Evolutionary conservation across 2,888 invertebrate genomes (phyloP).

Genomic region (Hypolimnas misippus): DNA sequence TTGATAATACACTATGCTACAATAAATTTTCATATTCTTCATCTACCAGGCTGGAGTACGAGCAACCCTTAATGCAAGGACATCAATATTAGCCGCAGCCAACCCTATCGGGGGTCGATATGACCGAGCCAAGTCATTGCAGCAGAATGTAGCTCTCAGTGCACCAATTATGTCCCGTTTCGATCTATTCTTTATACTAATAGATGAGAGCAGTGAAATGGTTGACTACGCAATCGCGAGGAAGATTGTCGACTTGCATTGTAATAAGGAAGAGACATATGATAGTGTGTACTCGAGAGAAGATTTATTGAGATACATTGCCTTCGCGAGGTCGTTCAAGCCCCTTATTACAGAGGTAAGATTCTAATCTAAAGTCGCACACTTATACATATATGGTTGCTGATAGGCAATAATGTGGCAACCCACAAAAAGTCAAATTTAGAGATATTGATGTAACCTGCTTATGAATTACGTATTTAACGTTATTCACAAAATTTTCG

Average conservation of each 20-base stretch:
- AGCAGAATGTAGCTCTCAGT: conserved; percentile 96
- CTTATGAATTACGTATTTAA: too few relatives aligned
- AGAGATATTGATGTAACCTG: too few relatives aligned
- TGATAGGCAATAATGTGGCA: too few relatives aligned
- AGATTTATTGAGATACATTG: conserved; percentile 97
- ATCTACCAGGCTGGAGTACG: conserved; percentile 93
- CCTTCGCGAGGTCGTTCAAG: conserved; percentile 97
- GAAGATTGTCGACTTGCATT: conserved; percentile 97
- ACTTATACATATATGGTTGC: not conserved
- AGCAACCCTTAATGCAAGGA: conserved; percentile 98
- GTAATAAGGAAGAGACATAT: conserved; percentile 90
- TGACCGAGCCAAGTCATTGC: conserved; percentile 95
- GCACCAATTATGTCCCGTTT: conserved; percentile 99
- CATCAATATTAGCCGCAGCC: conserved; percentile 98
- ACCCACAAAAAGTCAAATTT: too few relatives aligned
- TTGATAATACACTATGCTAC: too few relatives aligned
- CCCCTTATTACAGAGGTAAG: conserved; percentile 91
- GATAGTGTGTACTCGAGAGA: conserved; percentile 93
- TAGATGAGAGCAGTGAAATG: conserved; percentile 95
- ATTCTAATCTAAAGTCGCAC: conserved; percentile 36
- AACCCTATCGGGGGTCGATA: conserved; percentile 99
- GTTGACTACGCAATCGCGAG: conserved; percentile 98
- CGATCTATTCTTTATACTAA: conserved; percentile 98
- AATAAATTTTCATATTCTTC: too few relatives aligned
- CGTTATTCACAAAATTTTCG: too few relatives aligned